Percentiles rank a stretch among this genome's conserved stretches.
phyloP scores from a whole-genome alignment of 2,797 vertebrate species.

The Glossophaga mutica region DNA sequence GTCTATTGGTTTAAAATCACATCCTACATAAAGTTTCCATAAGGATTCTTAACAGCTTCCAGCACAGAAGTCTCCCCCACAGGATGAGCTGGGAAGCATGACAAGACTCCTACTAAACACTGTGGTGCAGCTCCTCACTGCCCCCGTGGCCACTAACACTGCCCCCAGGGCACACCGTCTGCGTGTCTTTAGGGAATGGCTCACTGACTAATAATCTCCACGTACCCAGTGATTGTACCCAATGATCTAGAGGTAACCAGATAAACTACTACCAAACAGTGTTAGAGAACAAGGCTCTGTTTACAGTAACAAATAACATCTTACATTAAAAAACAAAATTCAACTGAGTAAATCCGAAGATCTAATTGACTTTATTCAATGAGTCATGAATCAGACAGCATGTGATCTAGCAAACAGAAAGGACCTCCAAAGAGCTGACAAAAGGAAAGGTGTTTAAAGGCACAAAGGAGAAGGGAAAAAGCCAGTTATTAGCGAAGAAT shows the following conservation, averaged over 20 bases:
- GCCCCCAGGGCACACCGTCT: neutral
- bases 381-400: neutral
- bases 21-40: neutral
- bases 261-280: neutral
- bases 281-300: neutral
- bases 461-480: neutral
- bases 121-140: neutral
- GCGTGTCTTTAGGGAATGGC: neutral
- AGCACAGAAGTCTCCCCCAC: neutral
- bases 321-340: neutral
- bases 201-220: neutral
- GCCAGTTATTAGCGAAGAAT: neutral
- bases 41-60: neutral
- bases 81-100: neutral
- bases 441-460: neutral
- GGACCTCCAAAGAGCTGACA: neutral
- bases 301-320: neutral
- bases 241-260: neutral
- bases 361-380: neutral
- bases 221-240: neutral
- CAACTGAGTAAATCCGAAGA: neutral
- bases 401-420: neutral
- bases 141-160: neutral
- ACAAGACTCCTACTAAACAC: neutral
- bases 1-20: neutral